Conservation (phyloP, 2,797 vertebrate species). For the Periophthalmus magnuspinnatus region DNA sequence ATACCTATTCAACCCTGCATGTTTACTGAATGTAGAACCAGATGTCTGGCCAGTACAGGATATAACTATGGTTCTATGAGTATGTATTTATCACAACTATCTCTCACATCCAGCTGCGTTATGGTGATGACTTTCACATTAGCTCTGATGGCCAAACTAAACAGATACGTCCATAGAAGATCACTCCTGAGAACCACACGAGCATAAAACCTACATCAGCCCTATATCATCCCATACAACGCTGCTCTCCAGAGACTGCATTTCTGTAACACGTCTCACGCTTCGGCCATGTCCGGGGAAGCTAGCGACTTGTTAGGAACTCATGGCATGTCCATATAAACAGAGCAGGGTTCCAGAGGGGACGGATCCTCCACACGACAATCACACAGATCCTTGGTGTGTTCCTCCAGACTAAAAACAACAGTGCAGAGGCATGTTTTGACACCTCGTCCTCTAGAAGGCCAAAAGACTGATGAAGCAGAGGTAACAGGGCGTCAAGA, state of each 20-base stretch:
- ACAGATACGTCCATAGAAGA: slow-evolving; percentile 16
- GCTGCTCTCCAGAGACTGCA: slow-evolving; percentile 23
- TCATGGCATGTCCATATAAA: slow-evolving; percentile 54
- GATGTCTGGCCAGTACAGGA: slow-evolving; percentile 1
- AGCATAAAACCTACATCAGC: slow-evolving; percentile 13
- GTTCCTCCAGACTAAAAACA: slow-evolving; percentile 38
- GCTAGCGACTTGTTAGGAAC: slow-evolving; percentile 48
- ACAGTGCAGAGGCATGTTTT: slow-evolving; percentile 45
- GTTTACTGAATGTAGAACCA: not conserved
- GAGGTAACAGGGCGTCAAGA: slow-evolving; percentile 33
- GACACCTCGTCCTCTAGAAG: slow-evolving; percentile 50
- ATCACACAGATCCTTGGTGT: slow-evolving; percentile 27
- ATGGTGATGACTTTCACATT: slow-evolving; percentile 11
- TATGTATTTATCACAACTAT: not conserved
- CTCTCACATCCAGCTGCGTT: slow-evolving; percentile 16
- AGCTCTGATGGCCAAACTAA: slow-evolving; percentile 20
- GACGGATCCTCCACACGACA: slow-evolving; percentile 37
- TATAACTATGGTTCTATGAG: slow-evolving; percentile 2
- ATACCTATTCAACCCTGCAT: not conserved
- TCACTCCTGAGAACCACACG: slow-evolving; percentile 14
- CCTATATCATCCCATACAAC: slow-evolving; percentile 33
- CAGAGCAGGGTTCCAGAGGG: slow-evolving; percentile 18
- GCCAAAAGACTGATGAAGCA: slow-evolving; percentile 14
- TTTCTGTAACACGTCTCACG: slow-evolving; percentile 37
- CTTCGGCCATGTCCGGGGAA: slow-evolving; percentile 46